These are phyloP conservation scores for Ceratosolen fusciceps DNA, from an alignment of 1,140 invertebrate species.

Conservation along the genomic window DNA sequence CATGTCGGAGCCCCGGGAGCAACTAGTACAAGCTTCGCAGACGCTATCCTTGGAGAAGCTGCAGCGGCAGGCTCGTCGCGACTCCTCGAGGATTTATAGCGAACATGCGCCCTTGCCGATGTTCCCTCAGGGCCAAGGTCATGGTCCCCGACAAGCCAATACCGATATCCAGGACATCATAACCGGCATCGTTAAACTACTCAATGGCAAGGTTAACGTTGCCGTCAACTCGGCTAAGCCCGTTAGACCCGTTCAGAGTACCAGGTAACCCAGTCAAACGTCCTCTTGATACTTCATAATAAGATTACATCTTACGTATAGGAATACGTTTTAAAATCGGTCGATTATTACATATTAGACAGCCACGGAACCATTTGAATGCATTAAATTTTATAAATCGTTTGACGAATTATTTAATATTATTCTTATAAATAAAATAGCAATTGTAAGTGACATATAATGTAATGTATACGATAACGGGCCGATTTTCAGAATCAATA, in stretches of 20 bases:
- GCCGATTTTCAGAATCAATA: slow-evolving; percentile 81
- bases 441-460: too few relatives aligned
- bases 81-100: slow-evolving; percentile 64
- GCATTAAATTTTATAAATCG: too few relatives aligned
- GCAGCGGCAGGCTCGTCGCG: slow-evolving; percentile 62
- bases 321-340: too few relatives aligned
- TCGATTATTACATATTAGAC: too few relatives aligned
- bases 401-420: too few relatives aligned
- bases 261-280: slow-evolving; percentile 57
- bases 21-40: slow-evolving; percentile 55
- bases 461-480: too few relatives aligned
- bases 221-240: slow-evolving; percentile 78
- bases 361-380: too few relatives aligned
- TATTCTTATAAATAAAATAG: too few relatives aligned
- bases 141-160: slow-evolving; percentile 74
- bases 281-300: too few relatives aligned
- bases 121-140: slow-evolving; percentile 68
- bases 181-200: slow-evolving; percentile 88
- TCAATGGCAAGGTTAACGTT: slow-evolving; percentile 90
- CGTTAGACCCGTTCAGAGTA: slow-evolving; percentile 70
- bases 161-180: slow-evolving; percentile 93
- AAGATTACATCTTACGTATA: too few relatives aligned
- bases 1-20: slow-evolving; percentile 76
- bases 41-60: slow-evolving; percentile 49
- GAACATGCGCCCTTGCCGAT: slow-evolving; percentile 58